A percentile compares a stretch with the other conserved stretches of the same genome.
These are phyloP conservation scores for Paedocypris sp. DNA, from an alignment of 2,113 vertebrate genomes.

Conservation along the genomic window DNA sequence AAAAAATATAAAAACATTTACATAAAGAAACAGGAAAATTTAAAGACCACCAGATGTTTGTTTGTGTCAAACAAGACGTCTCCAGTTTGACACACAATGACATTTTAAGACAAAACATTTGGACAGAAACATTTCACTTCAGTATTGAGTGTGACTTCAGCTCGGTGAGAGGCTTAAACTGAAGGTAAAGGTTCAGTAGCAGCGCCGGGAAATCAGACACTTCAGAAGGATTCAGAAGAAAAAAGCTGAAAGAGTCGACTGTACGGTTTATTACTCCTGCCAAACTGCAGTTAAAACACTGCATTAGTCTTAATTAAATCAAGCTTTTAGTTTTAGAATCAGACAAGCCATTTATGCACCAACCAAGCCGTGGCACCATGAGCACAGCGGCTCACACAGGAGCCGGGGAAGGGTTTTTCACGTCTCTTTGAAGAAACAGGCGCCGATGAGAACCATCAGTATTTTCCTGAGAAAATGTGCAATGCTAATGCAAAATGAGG, in stretches of 20 bases:
- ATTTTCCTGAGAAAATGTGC: slow-evolving; percentile 25
- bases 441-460: neutral
- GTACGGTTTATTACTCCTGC: neutral
- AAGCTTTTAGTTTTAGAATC: slow-evolving; percentile 20
- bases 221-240: too few relatives aligned
- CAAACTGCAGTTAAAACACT: neutral
- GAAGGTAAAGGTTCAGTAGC: neutral
- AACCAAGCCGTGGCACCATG: neutral
- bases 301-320: slow-evolving; percentile 31
- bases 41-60: too few relatives aligned
- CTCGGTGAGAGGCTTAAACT: neutral
- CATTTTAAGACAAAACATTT: too few relatives aligned
- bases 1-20: too few relatives aligned
- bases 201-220: neutral
- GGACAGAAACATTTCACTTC: too few relatives aligned
- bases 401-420: neutral
- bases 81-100: too few relatives aligned
- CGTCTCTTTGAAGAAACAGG: neutral
- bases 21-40: too few relatives aligned
- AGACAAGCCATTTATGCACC: slow-evolving; percentile 26
- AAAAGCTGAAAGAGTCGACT: neutral
- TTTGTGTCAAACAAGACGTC: too few relatives aligned
- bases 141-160: too few relatives aligned
- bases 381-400: too few relatives aligned
- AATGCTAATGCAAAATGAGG: slow-evolving; percentile 2